Evolutionary conservation across 2,113 vertebrate genomes (phyloP), one percentile per base, ranked within the genome.

Genomic region (Gallinago undulata): DNA sequence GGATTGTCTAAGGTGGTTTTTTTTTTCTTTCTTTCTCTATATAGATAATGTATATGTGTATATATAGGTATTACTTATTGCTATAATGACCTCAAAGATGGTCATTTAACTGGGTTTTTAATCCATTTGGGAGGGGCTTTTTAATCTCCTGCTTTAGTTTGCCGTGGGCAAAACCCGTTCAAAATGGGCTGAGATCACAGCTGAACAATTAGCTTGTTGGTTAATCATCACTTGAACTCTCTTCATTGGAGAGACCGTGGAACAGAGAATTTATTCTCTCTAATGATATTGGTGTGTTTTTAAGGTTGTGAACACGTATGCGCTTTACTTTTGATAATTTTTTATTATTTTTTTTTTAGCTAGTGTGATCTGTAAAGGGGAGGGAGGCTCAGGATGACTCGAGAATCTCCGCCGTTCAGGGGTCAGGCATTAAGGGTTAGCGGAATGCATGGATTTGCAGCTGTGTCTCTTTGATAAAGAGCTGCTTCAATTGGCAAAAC

Each of bases 101-200:
- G 81, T 90, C 47, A 93, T 95, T 96, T 97, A 84, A 79, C 83
- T 35, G 48, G 43, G 9, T 31, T 90, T 96, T 96, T 91, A 94
- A 92, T 95, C 50, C 53, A 5, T 88, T 93, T 73, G 90, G 62
- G 76, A 73, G 69, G 59, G 23, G 0, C 63, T 31, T 92, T 92
- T 94, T 89, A 94, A 92, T 84, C 33, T 68, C 72, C 12, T 89
- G n/a, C 48, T 94, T 67, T 57, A 59, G 57, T 78, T 82, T 82
- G 87, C 80, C 57, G 37, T 92, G 87, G 83, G 74, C 67, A 95
- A 94, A 96, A 83, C 11, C 33, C 18, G 14, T 57, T 94, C 57
- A 82, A 21, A 79, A 55, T 14, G 56, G 89, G 78, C 77, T 95
- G 87, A 82, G 90, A 79, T 66, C 28, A 60, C 64, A 94, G 84